Conservation (phyloP, 2,113 vertebrate species). For the Perccottus glenii region DNA sequence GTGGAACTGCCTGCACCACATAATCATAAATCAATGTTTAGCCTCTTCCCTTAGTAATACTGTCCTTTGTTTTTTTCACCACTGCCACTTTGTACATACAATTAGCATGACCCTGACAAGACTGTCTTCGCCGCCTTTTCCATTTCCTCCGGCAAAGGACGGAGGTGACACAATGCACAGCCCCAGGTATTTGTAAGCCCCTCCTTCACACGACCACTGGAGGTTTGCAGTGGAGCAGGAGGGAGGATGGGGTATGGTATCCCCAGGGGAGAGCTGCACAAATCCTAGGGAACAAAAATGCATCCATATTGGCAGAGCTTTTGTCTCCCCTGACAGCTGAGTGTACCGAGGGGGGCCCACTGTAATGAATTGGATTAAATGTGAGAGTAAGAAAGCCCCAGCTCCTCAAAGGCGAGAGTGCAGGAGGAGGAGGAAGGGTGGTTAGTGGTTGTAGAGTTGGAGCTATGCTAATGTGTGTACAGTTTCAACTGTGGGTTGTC, state of each 20-base stretch:
- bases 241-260: slow-evolving; percentile 24
- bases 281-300: slow-evolving; percentile 75
- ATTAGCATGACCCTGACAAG: slow-evolving; percentile 59
- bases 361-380: slow-evolving; percentile 81
- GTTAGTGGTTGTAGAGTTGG: neutral
- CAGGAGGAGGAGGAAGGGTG: neutral
- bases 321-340: slow-evolving; percentile 76
- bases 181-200: slow-evolving; percentile 66
- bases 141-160: slow-evolving; percentile 44
- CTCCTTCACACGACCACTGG: slow-evolving; percentile 20
- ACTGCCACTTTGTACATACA: slow-evolving; percentile 21
- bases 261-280: slow-evolving; percentile 71
- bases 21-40: slow-evolving; percentile 48
- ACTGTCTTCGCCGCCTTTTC: slow-evolving; percentile 36
- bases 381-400: slow-evolving; percentile 68
- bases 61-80: slow-evolving; percentile 17
- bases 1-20: neutral
- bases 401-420: slow-evolving; percentile 55
- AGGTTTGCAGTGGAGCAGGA: slow-evolving; percentile 18
- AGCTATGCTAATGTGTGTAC: slow-evolving; percentile 57
- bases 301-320: slow-evolving; percentile 78
- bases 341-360: slow-evolving; percentile 52
- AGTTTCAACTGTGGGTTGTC: slow-evolving; percentile 41
- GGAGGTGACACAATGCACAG: slow-evolving; percentile 70
- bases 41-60: slow-evolving; percentile 21